Evolutionary conservation across 2,797 vertebrate genomes (phyloP), one percentile per base, ranked within the genome.

Genomic region (Sparidentex hasta): DNA sequence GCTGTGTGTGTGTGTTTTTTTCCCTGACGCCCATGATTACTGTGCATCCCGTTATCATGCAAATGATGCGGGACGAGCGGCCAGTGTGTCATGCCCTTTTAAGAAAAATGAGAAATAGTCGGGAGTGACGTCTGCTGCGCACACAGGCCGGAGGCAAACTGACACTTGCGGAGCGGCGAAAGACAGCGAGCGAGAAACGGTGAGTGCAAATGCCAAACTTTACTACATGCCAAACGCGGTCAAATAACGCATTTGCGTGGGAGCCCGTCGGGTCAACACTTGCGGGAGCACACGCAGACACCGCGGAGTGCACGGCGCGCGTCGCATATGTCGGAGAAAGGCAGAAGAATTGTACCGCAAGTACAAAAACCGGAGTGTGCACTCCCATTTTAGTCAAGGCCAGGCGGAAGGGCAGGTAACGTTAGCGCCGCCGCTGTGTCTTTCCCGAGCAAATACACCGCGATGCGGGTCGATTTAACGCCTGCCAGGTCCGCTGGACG

Each of bases 391-490:
- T 90, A 92, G 92, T 90, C 87, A 92, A 94, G 93, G 93, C 94
- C 93, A 78, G 91, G 86, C 92, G 92, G 92, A 94, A 94, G 93
- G 93, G 93, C 92, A 94, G 93, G 93, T 93, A 94, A 87, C 82
- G 88, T 74, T 91, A 92, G 91, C 91, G 33, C 16, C 27, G 4
- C 47, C 58, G 71, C 29, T 74, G 68, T 17, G 62, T 54, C 59
- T 78, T 78, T 65, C 65, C 66, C 48, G 41, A 51, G 47, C 66
- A 41, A 80, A 57, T 76, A 25, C 57, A 27, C 18, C 58, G 50
- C 4, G n/a, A 14, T 43, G 56, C 17, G 69, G 46, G 9, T 27
- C 27, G 14, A 20, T 80, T 75, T 27, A 1, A 63, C 56, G 2
- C 11, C 55, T 69, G 54, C 50, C 70, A 23, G 0, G 66, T 17